These are phyloP conservation scores for Phoxinus phoxinus DNA, from an alignment of 2,113 vertebrate genomes.

Conservation along the genomic window DNA sequence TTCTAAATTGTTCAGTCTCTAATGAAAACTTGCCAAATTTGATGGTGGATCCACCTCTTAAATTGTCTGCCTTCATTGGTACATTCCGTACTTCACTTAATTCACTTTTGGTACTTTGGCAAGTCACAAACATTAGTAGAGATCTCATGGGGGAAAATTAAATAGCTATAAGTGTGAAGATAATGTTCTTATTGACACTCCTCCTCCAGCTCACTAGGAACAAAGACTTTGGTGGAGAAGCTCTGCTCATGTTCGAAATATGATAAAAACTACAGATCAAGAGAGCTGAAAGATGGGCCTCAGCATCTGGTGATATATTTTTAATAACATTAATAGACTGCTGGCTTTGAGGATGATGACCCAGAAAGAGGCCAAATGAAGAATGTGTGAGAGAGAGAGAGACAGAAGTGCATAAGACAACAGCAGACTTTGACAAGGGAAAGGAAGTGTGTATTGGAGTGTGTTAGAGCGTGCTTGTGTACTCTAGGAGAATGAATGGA, in stretches of 20 bases:
- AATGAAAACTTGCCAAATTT: slow-evolving; percentile 63
- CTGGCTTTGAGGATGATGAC: slow-evolving; percentile 59
- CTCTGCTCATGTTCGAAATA: slow-evolving; percentile 42
- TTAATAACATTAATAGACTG: slow-evolving; percentile 66
- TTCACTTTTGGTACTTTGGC: slow-evolving; percentile 61
- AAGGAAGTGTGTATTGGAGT: slow-evolving; percentile 6
- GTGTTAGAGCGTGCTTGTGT: slow-evolving; percentile 29
- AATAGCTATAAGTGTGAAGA: slow-evolving; percentile 51
- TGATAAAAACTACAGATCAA: slow-evolving; percentile 36
- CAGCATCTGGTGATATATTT: slow-evolving; percentile 49
- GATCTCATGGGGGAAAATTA: slow-evolving; percentile 36
- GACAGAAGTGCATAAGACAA: slow-evolving; percentile 32
- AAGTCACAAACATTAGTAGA: slow-evolving; percentile 63
- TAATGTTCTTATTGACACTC: slow-evolving; percentile 58
- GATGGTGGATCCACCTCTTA: slow-evolving; percentile 53
- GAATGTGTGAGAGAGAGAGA: slow-evolving; percentile 9
- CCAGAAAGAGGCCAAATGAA: slow-evolving; percentile 63
- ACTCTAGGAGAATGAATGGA: slow-evolving; percentile 46
- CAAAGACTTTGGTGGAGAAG: background rate
- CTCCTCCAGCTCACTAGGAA: slow-evolving; percentile 52
- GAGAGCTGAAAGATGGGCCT: slow-evolving; percentile 53
- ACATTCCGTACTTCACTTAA: slow-evolving; percentile 70
- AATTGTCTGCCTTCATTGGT: slow-evolving; percentile 65
- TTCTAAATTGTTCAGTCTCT: slow-evolving; percentile 37
- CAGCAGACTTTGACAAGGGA: slow-evolving; percentile 9